phyloP scores from a whole-genome alignment of 2,113 vertebrate species.

The Neopipo cinnamomea region DNA sequence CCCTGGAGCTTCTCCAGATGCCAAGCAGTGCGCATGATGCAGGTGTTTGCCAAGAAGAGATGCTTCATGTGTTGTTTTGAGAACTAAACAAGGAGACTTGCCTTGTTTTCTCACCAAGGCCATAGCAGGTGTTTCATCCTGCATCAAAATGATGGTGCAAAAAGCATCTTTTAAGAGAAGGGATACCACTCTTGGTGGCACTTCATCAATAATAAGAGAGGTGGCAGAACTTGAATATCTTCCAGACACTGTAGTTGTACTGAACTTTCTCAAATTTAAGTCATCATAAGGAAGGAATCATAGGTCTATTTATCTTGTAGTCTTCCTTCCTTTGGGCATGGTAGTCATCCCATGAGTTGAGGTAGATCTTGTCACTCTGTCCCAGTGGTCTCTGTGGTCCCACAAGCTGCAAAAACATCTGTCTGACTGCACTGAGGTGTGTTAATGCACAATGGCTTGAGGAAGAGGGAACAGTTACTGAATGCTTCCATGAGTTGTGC shows the following conservation, averaged over 20 bases:
- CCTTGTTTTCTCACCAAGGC: background rate
- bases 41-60: background rate
- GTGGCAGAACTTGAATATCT: background rate
- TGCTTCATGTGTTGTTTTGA: background rate
- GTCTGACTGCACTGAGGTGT: background rate
- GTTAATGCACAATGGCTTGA: background rate
- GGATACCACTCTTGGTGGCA: background rate
- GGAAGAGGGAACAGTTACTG: background rate
- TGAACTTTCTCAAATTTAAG: background rate
- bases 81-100: background rate
- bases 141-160: background rate
- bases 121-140: background rate
- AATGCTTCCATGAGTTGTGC: background rate
- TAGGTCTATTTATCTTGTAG: background rate
- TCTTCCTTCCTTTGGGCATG: background rate
- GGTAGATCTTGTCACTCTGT: background rate
- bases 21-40: background rate
- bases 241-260: background rate
- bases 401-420: background rate
- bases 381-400: background rate
- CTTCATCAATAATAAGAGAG: background rate
- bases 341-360: background rate
- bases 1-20: background rate
- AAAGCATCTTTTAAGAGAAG: background rate
- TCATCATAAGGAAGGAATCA: background rate